Conservation (phyloP, 2,797 vertebrate genomes). For the Delichon dasypus region DNA sequence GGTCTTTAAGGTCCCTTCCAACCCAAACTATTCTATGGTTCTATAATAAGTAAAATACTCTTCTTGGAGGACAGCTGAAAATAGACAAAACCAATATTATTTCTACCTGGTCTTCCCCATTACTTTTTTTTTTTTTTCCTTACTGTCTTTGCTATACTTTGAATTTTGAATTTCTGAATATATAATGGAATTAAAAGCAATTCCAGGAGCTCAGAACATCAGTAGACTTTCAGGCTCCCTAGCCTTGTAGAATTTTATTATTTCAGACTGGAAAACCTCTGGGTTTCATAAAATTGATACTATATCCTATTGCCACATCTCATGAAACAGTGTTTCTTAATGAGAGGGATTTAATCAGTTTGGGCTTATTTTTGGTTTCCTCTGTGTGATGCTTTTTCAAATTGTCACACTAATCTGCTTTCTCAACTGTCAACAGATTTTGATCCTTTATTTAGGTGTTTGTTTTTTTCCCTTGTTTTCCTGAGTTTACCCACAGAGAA, state of each 20-base stretch:
- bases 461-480: background rate
- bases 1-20: background rate
- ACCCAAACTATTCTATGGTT: background rate
- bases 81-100: background rate
- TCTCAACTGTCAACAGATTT: background rate
- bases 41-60: background rate
- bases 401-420: background rate
- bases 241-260: background rate
- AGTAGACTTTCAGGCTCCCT: background rate
- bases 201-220: background rate
- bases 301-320: background rate
- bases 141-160: background rate
- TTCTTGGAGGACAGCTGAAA: background rate
- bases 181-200: background rate
- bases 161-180: background rate
- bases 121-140: background rate
- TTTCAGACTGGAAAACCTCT: background rate
- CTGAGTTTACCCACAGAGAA: background rate
- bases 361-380: background rate
- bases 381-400: background rate
- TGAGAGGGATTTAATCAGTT: background rate
- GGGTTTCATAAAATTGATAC: background rate
- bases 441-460: background rate
- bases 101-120: background rate
- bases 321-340: background rate